Evolutionary conservation across 2,888 invertebrate genomes (phyloP).

Genomic region (Macrophya alboannulata): DNA sequence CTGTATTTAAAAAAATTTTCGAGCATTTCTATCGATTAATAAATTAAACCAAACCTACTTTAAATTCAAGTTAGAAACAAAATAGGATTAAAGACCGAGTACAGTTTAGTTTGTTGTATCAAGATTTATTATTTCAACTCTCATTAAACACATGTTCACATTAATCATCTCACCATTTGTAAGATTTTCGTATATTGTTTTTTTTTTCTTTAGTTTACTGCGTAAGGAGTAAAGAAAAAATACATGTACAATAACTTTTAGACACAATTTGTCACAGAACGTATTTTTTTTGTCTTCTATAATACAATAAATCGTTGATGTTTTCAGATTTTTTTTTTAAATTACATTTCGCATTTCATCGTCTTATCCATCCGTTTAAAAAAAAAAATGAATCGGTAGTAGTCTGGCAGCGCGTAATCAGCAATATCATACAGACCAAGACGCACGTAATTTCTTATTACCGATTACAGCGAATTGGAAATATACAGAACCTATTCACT

Average conservation of each 20-base stretch:
- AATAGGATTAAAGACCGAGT: too few species aligned
- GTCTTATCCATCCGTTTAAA: slow-evolving; percentile 34
- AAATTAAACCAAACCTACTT: not conserved
- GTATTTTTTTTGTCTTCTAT: slow-evolving; percentile 12
- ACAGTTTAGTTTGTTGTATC: slow-evolving; percentile 37
- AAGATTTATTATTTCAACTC: slow-evolving; percentile 51
- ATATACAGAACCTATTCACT: slow-evolving; percentile 82
- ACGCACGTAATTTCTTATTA: slow-evolving; percentile 16
- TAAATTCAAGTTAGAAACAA: not conserved
- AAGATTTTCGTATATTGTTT: slow-evolving; percentile 26
- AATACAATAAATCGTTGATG: slow-evolving; percentile 49
- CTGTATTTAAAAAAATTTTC: not conserved
- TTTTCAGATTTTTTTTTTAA: slow-evolving; percentile 15
- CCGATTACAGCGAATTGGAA: slow-evolving; percentile 30
- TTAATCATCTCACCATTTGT: not conserved
- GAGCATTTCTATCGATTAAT: not conserved
- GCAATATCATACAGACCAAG: slow-evolving; percentile 20
- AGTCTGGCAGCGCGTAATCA: not conserved
- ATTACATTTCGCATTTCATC: slow-evolving; percentile 27
- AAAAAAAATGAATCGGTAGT: slow-evolving; percentile 1
- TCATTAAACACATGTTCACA: slow-evolving; percentile 21
- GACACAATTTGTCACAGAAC: slow-evolving; percentile 29
- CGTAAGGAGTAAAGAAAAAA: slow-evolving; percentile 20
- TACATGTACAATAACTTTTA: slow-evolving; percentile 3
- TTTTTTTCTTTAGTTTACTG: not conserved